A percentile compares a stretch with the other conserved stretches of the same genome.
Conservation (phyloP, 2,113 vertebrate genomes). For the Cochlearius cochlearius region DNA sequence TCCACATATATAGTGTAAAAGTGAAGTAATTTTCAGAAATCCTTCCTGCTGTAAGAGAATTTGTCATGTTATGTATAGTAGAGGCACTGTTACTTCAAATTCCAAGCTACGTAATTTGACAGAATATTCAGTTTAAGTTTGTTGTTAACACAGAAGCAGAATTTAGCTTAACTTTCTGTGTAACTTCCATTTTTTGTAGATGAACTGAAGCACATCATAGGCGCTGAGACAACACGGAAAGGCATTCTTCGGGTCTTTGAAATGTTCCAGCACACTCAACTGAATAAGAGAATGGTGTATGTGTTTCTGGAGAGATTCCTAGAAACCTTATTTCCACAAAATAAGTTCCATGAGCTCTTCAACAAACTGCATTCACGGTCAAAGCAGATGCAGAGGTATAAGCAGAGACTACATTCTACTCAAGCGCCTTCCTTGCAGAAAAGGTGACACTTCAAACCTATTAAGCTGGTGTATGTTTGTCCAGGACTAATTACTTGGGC, state of each 20-base stretch:
- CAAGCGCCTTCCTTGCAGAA: constrained; percentile 87
- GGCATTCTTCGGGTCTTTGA: constrained; percentile 97
- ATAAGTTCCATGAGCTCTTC: constrained; percentile 97
- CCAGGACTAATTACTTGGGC: constrained; percentile 70
- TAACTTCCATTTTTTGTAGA: constrained; percentile 66
- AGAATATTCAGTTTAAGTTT: not conserved
- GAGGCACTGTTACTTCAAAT: not conserved
- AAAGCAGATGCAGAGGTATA: constrained; percentile 88
- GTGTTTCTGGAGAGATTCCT: constrained; percentile 97
- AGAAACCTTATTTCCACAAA: constrained; percentile 96
- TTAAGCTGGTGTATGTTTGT: constrained; percentile 71
- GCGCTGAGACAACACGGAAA: constrained; percentile 91
- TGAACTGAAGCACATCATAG: constrained; percentile 86
- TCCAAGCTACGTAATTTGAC: not conserved
- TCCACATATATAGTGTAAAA: not conserved
- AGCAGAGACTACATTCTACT: constrained; percentile 87
- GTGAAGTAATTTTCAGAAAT: not conserved
- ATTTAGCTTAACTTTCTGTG: not conserved
- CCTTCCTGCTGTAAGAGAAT: not conserved
- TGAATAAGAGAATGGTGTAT: constrained; percentile 94
- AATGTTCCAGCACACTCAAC: constrained; percentile 97
- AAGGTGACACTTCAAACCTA: constrained; percentile 89
- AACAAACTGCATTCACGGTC: constrained; percentile 96
- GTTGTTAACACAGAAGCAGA: not conserved
- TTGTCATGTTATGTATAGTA: not conserved